Evolutionary conservation across 2,113 vertebrate genomes (phyloP).

Genomic region (Clarias batrachus): DNA sequence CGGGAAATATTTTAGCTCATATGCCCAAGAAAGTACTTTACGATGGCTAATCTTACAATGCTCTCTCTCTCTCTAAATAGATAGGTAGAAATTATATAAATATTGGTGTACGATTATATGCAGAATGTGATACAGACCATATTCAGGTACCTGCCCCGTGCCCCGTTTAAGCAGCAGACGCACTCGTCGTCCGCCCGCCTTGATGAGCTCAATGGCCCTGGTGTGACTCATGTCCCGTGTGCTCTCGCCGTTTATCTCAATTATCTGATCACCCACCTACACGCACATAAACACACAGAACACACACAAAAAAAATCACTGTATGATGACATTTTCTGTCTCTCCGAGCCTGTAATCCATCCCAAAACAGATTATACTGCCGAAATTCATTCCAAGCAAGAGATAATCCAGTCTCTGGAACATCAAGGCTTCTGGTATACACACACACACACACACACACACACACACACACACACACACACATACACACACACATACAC

Average conservation of each 20-base stretch:
- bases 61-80: not conserved
- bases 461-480: not conserved
- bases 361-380: conserved; percentile 18
- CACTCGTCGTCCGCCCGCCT: conserved; percentile 91
- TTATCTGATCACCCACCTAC: conserved; percentile 99
- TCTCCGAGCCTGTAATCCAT: not conserved
- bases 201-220: conserved; percentile 97
- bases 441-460: not conserved
- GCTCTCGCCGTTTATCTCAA: conserved; percentile 99
- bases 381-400: conserved; percentile 6
- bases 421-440: not conserved
- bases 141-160: conserved; percentile 96
- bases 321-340: conserved; percentile 1
- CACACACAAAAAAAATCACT: not conserved
- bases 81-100: not conserved
- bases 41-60: not conserved
- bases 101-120: not conserved
- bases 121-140: conserved; percentile 81
- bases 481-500: not conserved
- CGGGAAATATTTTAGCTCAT: not conserved
- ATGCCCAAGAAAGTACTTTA: not conserved
- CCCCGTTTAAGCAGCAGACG: conserved; percentile 93
- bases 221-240: conserved; percentile 98
- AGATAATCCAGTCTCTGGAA: not conserved
- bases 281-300: conserved; percentile 31